Conservation (phyloP, 2,797 vertebrate species). For the Cossypha caffra region DNA sequence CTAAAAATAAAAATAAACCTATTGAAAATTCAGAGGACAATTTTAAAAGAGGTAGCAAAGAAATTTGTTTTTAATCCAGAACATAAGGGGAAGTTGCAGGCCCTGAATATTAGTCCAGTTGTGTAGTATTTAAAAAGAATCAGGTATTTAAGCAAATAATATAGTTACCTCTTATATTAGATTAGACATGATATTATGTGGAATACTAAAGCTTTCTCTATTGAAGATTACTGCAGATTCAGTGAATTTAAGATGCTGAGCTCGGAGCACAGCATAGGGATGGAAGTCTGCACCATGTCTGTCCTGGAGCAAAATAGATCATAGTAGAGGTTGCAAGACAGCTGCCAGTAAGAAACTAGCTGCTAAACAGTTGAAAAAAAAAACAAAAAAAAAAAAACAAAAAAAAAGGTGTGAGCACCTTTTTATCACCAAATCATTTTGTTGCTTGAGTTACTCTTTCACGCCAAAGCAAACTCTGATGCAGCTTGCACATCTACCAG, state of each 20-base stretch:
- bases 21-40: not conserved
- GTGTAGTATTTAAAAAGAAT: not conserved
- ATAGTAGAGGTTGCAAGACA: not conserved
- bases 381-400: not conserved
- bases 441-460: not conserved
- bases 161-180: not conserved
- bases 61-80: not conserved
- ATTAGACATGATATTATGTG: not conserved
- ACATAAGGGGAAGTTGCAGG: not conserved
- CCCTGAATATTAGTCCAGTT: not conserved
- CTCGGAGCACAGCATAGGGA: not conserved
- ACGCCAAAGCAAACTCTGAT: not conserved
- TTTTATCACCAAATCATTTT: not conserved
- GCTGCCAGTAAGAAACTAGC: not conserved
- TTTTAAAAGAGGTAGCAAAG: not conserved
- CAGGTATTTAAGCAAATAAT: not conserved
- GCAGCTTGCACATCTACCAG: not conserved
- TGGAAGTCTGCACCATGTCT: not conserved
- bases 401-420: not conserved
- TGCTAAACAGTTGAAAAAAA: not conserved
- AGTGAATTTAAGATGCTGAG: not conserved
- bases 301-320: not conserved
- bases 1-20: not conserved
- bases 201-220: not conserved
- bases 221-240: not conserved